Percentiles rank a stretch among this genome's conserved stretches.
Conservation (phyloP, 2,888 invertebrate genomes). For the Cryptocephalus primarius region DNA sequence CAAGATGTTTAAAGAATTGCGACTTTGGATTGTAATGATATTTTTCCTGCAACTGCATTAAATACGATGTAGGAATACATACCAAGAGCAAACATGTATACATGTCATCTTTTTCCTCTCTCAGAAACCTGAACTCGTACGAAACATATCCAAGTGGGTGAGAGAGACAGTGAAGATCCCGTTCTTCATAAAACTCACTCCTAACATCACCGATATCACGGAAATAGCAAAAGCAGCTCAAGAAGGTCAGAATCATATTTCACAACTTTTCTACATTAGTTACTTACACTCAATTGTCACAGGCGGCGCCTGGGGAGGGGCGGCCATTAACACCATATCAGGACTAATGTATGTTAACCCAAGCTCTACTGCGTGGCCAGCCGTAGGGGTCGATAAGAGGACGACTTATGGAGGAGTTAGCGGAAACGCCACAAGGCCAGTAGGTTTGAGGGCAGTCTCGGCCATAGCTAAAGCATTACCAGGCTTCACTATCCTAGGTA, state of each 20-base stretch:
- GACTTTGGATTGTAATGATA: too few species aligned
- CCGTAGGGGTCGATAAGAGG: conserved; percentile 65
- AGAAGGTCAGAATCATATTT: conserved; percentile 47
- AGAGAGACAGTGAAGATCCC: conserved; percentile 78
- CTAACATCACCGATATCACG: conserved; percentile 92
- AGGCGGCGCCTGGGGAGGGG: conserved; percentile 88
- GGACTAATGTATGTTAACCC: conserved; percentile 82
- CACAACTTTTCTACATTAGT: not conserved
- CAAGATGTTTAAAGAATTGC: too few species aligned
- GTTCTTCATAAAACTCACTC: conserved; percentile 94
- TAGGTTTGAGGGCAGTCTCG: conserved; percentile 85
- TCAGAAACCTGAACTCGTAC: conserved; percentile 76
- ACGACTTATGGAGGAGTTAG: conserved; percentile 91
- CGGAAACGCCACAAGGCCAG: conserved; percentile 89
- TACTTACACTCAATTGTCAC: not conserved
- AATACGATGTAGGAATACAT: too few species aligned
- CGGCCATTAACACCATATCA: conserved; percentile 95
- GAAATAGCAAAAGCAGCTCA: conserved; percentile 82
- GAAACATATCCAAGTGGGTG: conserved; percentile 87
- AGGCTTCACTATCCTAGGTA: conserved; percentile 82
- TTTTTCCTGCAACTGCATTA: too few species aligned
- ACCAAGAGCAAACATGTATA: too few species aligned
- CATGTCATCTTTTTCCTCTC: conserved; percentile 1
- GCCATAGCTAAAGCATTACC: conserved; percentile 75
- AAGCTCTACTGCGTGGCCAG: conserved; percentile 85